Evolutionary conservation across 2,113 vertebrate species (phyloP).

Genomic region (Corythornis vintsioides): DNA sequence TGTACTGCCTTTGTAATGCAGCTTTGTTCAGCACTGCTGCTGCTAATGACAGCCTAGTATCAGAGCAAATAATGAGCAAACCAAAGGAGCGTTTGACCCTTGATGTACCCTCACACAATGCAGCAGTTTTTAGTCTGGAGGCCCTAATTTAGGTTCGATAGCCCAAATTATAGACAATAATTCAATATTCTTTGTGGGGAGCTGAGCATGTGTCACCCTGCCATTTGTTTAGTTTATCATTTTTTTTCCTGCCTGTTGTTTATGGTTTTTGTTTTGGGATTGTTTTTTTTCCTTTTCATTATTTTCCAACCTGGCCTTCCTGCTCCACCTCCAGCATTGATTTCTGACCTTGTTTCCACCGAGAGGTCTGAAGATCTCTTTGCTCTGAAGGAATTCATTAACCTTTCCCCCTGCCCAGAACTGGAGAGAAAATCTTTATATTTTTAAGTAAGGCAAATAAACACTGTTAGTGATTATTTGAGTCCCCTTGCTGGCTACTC

Average conservation of each 20-base stretch:
- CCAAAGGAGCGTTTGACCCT: slow-evolving; percentile 75
- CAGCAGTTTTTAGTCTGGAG: slow-evolving; percentile 17
- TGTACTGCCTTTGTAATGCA: slow-evolving; percentile 83
- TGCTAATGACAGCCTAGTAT: slow-evolving; percentile 73
- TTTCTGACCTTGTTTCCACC: slow-evolving; percentile 52
- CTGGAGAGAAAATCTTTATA: slow-evolving; percentile 63
- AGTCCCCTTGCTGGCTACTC: neutral
- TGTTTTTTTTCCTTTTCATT: neutral
- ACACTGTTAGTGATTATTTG: neutral
- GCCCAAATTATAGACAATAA: slow-evolving; percentile 60
- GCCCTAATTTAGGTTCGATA: slow-evolving; percentile 33
- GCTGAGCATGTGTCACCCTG: slow-evolving; percentile 14
- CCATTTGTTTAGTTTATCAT: slow-evolving; percentile 27
- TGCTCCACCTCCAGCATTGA: slow-evolving; percentile 68
- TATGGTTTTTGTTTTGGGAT: neutral
- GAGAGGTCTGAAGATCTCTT: slow-evolving; percentile 58
- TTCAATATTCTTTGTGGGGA: slow-evolving; percentile 46
- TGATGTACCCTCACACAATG: slow-evolving; percentile 49
- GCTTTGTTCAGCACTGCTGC: slow-evolving; percentile 83
- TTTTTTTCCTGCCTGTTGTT: slow-evolving; percentile 10
- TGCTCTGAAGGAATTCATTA: slow-evolving; percentile 68
- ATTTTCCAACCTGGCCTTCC: slow-evolving; percentile 44
- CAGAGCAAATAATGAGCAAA: slow-evolving; percentile 72
- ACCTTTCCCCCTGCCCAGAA: slow-evolving; percentile 59
- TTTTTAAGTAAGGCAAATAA: slow-evolving; percentile 68